Conservation (phyloP, 2,888 invertebrate genomes). For the Flabesymbios commensalis region DNA sequence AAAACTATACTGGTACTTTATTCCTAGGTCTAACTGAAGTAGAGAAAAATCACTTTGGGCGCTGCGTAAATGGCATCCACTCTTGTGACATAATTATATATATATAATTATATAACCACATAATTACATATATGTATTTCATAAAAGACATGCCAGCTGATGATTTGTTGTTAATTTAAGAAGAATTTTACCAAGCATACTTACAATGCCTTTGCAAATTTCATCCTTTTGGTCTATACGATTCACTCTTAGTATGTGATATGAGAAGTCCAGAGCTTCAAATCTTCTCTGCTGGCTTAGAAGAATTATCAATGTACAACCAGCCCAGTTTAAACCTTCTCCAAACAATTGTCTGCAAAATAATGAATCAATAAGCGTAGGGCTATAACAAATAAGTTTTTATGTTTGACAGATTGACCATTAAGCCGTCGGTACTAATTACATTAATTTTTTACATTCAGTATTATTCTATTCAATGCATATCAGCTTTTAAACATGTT, state of each 20-base stretch:
- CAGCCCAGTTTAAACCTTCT: slow-evolving; percentile 98
- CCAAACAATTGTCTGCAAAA: slow-evolving; percentile 83
- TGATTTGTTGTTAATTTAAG: too few relatives aligned
- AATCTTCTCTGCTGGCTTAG: slow-evolving; percentile 94
- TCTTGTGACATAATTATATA: too few relatives aligned
- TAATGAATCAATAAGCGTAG: neutral
- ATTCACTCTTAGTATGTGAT: slow-evolving; percentile 94
- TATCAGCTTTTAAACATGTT: too few relatives aligned
- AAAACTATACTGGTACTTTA: too few relatives aligned
- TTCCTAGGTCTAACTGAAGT: too few relatives aligned
- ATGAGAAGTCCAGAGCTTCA: slow-evolving; percentile 97
- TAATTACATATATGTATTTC: too few relatives aligned
- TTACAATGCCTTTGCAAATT: slow-evolving; percentile 90
- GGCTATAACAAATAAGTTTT: neutral
- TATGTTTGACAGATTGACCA: neutral
- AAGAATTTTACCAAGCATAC: slow-evolving; percentile 64
- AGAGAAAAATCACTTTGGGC: too few relatives aligned
- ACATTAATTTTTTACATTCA: too few relatives aligned
- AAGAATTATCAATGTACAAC: slow-evolving; percentile 92
- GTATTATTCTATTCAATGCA: too few relatives aligned
- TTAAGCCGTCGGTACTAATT: neutral
- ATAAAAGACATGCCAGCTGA: too few relatives aligned
- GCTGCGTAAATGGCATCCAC: too few relatives aligned
- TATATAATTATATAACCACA: too few relatives aligned
- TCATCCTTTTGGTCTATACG: slow-evolving; percentile 95